Conservation (phyloP, 2,888 invertebrate genomes). For the Mongoloraphidia duomilia region DNA sequence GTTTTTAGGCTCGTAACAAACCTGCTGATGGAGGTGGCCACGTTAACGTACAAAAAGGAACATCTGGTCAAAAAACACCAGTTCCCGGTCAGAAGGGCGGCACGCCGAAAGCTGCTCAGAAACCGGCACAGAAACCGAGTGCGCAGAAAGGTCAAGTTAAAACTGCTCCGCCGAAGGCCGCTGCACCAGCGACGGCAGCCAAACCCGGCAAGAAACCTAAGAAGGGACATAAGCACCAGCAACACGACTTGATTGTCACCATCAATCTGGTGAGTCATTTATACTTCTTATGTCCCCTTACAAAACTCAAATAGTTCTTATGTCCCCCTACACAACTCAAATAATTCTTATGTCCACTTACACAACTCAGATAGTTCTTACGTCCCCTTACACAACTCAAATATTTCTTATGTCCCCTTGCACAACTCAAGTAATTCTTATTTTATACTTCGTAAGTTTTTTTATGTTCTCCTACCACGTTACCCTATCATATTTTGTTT, state of each 20-base stretch:
- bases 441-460: no score
- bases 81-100: constrained; percentile 39
- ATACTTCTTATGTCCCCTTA: no score
- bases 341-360: no score
- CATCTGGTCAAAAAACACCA: constrained; percentile 48
- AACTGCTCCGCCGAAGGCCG: constrained; percentile 45
- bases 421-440: no score
- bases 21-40: constrained; percentile 64
- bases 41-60: constrained; percentile 50
- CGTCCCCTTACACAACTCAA: no score
- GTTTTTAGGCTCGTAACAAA: constrained; percentile 63
- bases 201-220: constrained; percentile 57
- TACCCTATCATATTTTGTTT: no score
- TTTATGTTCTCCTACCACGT: no score
- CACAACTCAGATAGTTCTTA: no score
- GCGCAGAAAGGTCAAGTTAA: constrained; percentile 64
- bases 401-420: no score
- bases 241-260: constrained; percentile 67
- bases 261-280: constrained; percentile 57
- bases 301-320: no score
- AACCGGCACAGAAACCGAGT: constrained; percentile 51
- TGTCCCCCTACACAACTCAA: no score
- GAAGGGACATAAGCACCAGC: constrained; percentile 65
- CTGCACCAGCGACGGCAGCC: constrained; percentile 38
- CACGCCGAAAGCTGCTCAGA: constrained; percentile 38